These are phyloP conservation scores for Lasiommata megera DNA, from an alignment of 2,888 invertebrate species.

Conservation along the genomic window DNA sequence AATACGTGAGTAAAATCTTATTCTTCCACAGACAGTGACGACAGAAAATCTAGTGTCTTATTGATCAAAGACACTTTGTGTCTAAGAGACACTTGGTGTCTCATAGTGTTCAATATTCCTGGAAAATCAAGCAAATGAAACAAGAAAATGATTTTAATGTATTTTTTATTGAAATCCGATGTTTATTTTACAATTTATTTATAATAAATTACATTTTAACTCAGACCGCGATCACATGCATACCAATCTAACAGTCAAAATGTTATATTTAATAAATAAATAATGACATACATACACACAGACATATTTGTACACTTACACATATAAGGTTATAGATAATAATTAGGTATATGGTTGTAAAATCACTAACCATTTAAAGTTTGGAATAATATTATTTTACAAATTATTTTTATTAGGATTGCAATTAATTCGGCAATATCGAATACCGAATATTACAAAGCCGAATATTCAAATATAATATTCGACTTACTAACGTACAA, in stretches of 20 bases:
- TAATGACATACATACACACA: constrained; percentile 36
- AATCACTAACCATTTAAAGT: constrained; percentile 31
- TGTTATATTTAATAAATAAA: constrained; percentile 23
- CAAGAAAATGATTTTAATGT: constrained; percentile 32
- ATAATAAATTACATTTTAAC: constrained; percentile 57
- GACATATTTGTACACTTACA: constrained; percentile 9
- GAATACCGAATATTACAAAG: not conserved
- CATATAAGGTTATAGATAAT: constrained; percentile 21
- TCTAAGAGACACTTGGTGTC: not conserved
- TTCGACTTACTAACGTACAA: not conserved
- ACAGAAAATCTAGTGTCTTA: no score
- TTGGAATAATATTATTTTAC: constrained; percentile 19
- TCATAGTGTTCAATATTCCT: no score
- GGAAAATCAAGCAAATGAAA: constrained; percentile 1
- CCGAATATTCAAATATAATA: not conserved
- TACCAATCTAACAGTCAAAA: constrained; percentile 36
- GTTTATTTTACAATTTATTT: constrained; percentile 62
- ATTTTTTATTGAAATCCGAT: constrained; percentile 77
- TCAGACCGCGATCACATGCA: constrained; percentile 49
- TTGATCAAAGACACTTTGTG: no score
- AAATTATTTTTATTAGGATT: not conserved
- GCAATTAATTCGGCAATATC: not conserved
- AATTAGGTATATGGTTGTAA: constrained; percentile 27
- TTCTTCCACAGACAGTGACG: no score
- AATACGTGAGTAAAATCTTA: no score